Evolutionary conservation across 2,888 invertebrate species (phyloP).

Genomic region (Pterostichus niger): DNA sequence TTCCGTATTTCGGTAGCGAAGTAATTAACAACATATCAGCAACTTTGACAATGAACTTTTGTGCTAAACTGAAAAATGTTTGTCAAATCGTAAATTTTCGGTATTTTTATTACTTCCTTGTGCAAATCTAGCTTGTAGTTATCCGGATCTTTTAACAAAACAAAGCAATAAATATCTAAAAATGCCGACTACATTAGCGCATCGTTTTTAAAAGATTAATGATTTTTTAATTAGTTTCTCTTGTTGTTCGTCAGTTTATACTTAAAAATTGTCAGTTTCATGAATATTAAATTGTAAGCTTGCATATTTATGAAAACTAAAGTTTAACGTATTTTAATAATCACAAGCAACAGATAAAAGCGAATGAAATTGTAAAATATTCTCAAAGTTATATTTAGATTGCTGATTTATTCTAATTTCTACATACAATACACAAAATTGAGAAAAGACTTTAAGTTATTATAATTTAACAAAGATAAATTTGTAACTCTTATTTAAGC

Average conservation of each 20-base stretch:
- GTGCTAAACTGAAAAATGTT: background rate
- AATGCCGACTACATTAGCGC: background rate
- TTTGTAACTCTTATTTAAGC: too few relatives aligned
- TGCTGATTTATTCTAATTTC: too few relatives aligned
- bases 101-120: constrained; percentile 34
- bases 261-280: too few relatives aligned
- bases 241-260: background rate
- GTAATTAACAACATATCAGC: background rate
- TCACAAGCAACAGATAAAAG: too few relatives aligned
- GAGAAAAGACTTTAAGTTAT: too few relatives aligned
- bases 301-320: too few relatives aligned
- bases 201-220: constrained; percentile 13
- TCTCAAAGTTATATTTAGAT: too few relatives aligned
- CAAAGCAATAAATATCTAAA: constrained; percentile 35
- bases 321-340: too few relatives aligned
- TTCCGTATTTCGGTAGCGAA: constrained; percentile 18
- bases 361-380: too few relatives aligned
- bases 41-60: constrained; percentile 39
- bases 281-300: too few relatives aligned
- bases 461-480: too few relatives aligned
- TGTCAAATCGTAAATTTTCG: constrained; percentile 28
- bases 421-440: too few relatives aligned
- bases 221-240: constrained; percentile 4
- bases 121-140: constrained; percentile 13
- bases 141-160: constrained; percentile 25